phyloP scores from a whole-genome alignment of 1,140 invertebrate species.

The Sitobion miscanthi region DNA sequence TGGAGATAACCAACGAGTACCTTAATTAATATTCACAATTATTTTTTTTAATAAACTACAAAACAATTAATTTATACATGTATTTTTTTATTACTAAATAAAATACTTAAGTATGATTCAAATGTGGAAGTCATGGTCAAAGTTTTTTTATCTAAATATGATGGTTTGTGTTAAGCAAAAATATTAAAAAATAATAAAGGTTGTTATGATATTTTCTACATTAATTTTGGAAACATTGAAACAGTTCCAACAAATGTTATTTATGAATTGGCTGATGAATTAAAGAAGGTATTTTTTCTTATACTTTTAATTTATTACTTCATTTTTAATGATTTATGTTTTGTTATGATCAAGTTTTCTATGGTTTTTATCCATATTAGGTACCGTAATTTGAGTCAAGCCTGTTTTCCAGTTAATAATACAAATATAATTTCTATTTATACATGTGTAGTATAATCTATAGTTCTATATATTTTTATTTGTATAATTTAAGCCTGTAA shows the following conservation, averaged over 20 bases:
- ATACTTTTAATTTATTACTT: neutral
- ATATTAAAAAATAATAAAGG: slow-evolving; percentile 16
- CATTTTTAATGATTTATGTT: no score
- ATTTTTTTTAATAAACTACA: neutral
- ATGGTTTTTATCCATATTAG: no score
- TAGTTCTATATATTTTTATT: neutral
- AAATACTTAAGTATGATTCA: neutral
- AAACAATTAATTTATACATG: neutral
- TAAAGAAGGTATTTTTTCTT: slow-evolving; percentile 22
- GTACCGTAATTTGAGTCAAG: no score
- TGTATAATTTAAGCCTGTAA: neutral
- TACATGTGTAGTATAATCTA: neutral
- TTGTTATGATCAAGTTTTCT: no score
- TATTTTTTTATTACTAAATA: slow-evolving; percentile 6
- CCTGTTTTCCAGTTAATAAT: no score
- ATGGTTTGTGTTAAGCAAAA: neutral
- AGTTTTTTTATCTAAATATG: neutral
- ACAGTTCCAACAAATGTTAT: no score
- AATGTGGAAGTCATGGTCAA: slow-evolving; percentile 11
- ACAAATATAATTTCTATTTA: neutral
- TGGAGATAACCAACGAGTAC: neutral
- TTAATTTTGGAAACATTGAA: no score
- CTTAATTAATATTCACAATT: neutral
- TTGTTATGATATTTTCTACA: neutral
- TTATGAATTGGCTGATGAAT: slow-evolving; percentile 2